These are phyloP conservation scores for Dolichoris vasculosae DNA, from an alignment of 1,140 invertebrate genomes.

Conservation along the genomic window DNA sequence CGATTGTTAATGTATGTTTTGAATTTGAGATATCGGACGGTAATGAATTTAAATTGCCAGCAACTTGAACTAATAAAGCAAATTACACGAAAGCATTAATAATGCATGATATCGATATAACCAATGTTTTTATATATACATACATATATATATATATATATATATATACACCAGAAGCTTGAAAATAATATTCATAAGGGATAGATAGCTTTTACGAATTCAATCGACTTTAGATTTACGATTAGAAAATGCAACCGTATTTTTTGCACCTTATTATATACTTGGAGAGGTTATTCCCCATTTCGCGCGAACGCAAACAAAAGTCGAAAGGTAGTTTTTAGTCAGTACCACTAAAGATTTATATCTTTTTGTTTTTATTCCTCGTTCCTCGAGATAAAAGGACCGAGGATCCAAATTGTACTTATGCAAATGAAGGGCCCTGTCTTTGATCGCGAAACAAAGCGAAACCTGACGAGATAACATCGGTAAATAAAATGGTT, in stretches of 20 bases:
- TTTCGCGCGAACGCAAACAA: neutral
- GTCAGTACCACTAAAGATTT: neutral
- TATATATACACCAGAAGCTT: no score
- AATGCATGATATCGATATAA: neutral
- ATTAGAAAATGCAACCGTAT: neutral
- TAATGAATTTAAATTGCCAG: neutral
- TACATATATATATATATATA: no score
- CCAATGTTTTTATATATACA: no score
- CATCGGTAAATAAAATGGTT: neutral
- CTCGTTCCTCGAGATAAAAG: neutral
- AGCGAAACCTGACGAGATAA: neutral
- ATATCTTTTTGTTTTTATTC: neutral
- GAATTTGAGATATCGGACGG: neutral
- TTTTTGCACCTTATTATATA: no score
- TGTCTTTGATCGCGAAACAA: neutral
- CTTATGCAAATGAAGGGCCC: conserved; percentile 22
- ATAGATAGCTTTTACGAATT: neutral
- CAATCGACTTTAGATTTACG: neutral
- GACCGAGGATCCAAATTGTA: neutral
- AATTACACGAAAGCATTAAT: neutral
- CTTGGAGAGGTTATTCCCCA: neutral
- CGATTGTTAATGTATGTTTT: neutral
- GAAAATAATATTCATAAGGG: neutral
- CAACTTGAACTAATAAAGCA: no score
- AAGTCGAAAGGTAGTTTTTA: neutral